Conservation (phyloP, 2,888 invertebrate species). For the Stictocephala bisonia region DNA sequence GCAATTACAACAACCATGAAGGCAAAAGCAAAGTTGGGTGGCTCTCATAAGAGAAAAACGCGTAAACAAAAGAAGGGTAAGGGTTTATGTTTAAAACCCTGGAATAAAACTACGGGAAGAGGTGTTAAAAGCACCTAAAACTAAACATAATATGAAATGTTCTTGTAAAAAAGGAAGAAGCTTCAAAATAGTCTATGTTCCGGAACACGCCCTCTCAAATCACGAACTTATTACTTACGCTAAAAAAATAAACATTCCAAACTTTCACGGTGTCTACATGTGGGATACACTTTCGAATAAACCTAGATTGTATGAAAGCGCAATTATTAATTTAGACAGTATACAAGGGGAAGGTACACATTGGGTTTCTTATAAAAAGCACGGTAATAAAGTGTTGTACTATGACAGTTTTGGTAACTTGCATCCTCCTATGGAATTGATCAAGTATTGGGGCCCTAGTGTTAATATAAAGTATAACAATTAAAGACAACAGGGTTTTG, state of each 20-base stretch:
- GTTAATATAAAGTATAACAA: slow-evolving; percentile 42
- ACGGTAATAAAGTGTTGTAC: slow-evolving; percentile 59
- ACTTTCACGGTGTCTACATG: slow-evolving; percentile 59
- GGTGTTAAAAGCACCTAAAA: no score
- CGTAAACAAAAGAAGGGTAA: slow-evolving; percentile 55
- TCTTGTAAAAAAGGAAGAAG: not conserved
- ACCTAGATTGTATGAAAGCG: not conserved
- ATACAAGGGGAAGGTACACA: not conserved
- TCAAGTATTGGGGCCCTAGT: not conserved
- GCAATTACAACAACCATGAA: slow-evolving; percentile 51
- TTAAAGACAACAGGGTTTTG: slow-evolving; percentile 24
- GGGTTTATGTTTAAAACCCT: slow-evolving; percentile 41
- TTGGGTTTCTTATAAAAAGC: slow-evolving; percentile 63
- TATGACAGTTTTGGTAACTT: slow-evolving; percentile 62
- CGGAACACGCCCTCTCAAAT: slow-evolving; percentile 46
- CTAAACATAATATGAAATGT: not conserved
- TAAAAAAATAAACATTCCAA: slow-evolving; percentile 47
- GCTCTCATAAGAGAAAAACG: slow-evolving; percentile 59
- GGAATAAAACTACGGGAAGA: slow-evolving; percentile 54
- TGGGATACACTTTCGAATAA: not conserved
- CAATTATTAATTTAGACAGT: slow-evolving; percentile 15
- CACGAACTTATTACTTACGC: slow-evolving; percentile 55
- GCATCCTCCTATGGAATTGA: slow-evolving; percentile 4
- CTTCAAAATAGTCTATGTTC: slow-evolving; percentile 8
- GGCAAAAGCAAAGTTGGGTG: slow-evolving; percentile 49